phyloP scores from a whole-genome alignment of 2,888 invertebrate genomes.

The Pristionchus fissidentatus region DNA sequence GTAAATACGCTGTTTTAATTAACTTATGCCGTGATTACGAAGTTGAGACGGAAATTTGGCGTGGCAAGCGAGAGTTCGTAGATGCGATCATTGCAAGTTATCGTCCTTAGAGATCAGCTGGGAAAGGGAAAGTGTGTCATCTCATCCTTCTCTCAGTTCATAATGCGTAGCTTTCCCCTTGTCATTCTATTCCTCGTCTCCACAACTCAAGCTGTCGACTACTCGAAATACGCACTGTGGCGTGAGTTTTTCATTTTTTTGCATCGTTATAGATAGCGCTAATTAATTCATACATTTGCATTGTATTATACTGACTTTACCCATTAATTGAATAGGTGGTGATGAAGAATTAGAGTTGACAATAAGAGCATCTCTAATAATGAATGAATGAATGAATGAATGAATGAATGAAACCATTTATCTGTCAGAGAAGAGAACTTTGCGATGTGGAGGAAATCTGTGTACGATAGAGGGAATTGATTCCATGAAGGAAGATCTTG shows the following conservation, averaged over 20 bases:
- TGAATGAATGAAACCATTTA: background rate
- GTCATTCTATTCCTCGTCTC: background rate
- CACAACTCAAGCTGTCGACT: background rate
- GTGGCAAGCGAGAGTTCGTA: background rate
- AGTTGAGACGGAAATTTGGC: background rate
- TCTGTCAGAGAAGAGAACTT: background rate
- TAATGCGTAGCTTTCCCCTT: background rate
- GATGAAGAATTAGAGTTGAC: background rate
- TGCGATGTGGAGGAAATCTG: constrained; percentile 18
- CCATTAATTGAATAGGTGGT: no score
- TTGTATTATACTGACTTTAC: background rate
- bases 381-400: no score
- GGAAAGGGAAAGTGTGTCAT: background rate
- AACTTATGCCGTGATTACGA: no score
- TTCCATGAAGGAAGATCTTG: constrained; percentile 14
- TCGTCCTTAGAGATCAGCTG: background rate
- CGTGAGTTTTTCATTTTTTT: background rate
- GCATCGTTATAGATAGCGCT: no score
- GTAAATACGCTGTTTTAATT: no score
- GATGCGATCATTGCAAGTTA: background rate
- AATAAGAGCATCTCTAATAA: no score
- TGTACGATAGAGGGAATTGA: background rate
- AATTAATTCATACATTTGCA: background rate
- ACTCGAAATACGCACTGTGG: constrained; percentile 26
- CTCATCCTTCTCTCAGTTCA: background rate